Percentiles rank a stretch among this genome's conserved stretches.
Conservation (phyloP, 2,797 vertebrate genomes). For the Echiichthys vipera region DNA sequence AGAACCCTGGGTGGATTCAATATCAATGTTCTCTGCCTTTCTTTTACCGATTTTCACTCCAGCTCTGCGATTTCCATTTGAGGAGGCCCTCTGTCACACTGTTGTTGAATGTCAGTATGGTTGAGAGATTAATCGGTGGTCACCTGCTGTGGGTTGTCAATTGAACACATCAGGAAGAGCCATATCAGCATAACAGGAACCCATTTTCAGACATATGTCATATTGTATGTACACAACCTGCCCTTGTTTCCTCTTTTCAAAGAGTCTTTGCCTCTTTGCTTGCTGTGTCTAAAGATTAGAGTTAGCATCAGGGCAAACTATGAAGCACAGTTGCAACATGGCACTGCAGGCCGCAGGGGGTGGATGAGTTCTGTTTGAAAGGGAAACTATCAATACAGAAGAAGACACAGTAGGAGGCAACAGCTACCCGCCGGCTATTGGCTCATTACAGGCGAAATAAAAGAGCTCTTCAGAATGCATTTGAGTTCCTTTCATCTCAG, state of each 20-base stretch:
- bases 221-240: slow-evolving; percentile 62
- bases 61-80: slow-evolving; percentile 41
- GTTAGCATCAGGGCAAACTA: slow-evolving; percentile 59
- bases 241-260: slow-evolving; percentile 70
- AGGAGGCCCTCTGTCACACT: slow-evolving; percentile 45
- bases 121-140: slow-evolving; percentile 72
- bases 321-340: slow-evolving; percentile 61
- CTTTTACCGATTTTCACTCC: slow-evolving; percentile 29
- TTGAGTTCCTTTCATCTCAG: slow-evolving; percentile 55
- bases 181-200: slow-evolving; percentile 70
- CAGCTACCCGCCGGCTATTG: slow-evolving; percentile 73
- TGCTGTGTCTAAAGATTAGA: slow-evolving; percentile 71
- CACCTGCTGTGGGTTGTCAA: slow-evolving; percentile 76
- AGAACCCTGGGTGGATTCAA: slow-evolving; percentile 36
- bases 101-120: slow-evolving; percentile 59
- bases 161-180: slow-evolving; percentile 66
- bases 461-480: slow-evolving; percentile 63
- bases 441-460: slow-evolving; percentile 79
- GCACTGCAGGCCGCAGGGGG: slow-evolving; percentile 58
- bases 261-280: slow-evolving; percentile 52
- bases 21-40: slow-evolving; percentile 43
- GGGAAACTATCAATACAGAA: slow-evolving; percentile 74
- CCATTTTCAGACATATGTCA: slow-evolving; percentile 72
- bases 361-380: slow-evolving; percentile 73
- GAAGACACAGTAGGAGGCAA: slow-evolving; percentile 74